A percentile compares a stretch with the other conserved stretches of the same genome.
Evolutionary conservation across 2,888 invertebrate species (phyloP).

Genomic region (Torymus texanus): DNA sequence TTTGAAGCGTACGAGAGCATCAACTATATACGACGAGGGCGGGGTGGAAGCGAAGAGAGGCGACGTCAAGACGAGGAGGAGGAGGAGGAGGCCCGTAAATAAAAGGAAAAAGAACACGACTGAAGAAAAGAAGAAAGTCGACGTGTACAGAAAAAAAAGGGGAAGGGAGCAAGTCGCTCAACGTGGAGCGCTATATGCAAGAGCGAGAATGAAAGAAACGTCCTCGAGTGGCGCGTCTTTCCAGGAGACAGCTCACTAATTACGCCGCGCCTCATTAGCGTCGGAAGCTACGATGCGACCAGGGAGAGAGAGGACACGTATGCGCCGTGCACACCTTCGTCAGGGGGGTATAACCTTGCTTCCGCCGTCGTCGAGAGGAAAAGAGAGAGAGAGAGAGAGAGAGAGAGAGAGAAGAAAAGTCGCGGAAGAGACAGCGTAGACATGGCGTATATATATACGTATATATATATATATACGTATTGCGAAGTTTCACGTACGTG

Average conservation of each 20-base stretch:
- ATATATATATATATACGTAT: neutral
- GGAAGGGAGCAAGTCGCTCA: neutral
- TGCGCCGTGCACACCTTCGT: neutral
- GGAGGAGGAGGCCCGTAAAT: neutral
- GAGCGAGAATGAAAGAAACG: slow-evolving; percentile 1
- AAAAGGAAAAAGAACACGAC: slow-evolving; percentile 20
- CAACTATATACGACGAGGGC: too few relatives aligned
- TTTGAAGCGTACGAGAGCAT: too few relatives aligned
- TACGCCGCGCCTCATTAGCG: slow-evolving; percentile 75
- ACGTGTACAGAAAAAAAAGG: neutral
- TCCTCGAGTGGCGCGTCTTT: slow-evolving; percentile 14
- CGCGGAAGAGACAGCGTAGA: neutral
- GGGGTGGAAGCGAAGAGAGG: neutral
- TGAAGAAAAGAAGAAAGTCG: neutral
- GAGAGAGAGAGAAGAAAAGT: slow-evolving; percentile 16
- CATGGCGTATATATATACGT: neutral
- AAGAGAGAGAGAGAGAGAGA: neutral
- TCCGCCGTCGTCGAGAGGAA: slow-evolving; percentile 4
- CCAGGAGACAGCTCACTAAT: slow-evolving; percentile 74
- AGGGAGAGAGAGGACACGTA: slow-evolving; percentile 32
- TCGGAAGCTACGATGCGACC: slow-evolving; percentile 61
- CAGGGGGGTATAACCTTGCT: slow-evolving; percentile 19
- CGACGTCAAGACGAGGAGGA: slow-evolving; percentile 8
- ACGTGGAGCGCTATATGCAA: neutral
- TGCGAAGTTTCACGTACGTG: neutral